Evolutionary conservation across 2,797 vertebrate genomes (phyloP).

Genomic region (Lagodon rhomboides): DNA sequence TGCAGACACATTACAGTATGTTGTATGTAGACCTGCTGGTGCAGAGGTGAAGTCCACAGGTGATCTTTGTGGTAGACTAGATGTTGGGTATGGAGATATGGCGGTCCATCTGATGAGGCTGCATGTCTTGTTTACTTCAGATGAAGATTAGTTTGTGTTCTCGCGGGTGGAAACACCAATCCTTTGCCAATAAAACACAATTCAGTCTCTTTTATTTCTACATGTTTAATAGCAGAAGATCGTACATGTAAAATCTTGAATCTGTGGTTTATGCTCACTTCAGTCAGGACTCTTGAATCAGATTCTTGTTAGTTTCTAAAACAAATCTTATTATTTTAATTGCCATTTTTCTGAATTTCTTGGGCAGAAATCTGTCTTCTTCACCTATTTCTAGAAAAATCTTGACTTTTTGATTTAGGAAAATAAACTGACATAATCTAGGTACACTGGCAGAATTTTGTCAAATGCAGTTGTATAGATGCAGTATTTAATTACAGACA

Average conservation of each 20-base stretch:
- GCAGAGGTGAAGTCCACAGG: background rate
- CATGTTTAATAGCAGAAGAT: background rate
- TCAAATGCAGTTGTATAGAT: background rate
- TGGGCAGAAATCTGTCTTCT: background rate
- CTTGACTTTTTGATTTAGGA: background rate
- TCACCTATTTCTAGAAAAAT: background rate
- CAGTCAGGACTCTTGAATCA: background rate
- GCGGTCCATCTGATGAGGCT: background rate
- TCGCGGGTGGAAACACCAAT: background rate
- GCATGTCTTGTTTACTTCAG: background rate
- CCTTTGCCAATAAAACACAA: background rate
- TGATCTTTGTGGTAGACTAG: background rate
- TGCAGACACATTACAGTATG: background rate
- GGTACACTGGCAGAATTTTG: background rate
- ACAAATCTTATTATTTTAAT: background rate
- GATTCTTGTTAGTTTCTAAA: background rate
- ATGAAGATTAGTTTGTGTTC: background rate
- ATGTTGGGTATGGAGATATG: background rate
- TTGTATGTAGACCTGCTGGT: background rate
- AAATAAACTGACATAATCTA: background rate
- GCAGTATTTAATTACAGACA: background rate
- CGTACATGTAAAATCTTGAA: background rate
- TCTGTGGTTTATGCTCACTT: background rate
- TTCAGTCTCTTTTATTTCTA: background rate
- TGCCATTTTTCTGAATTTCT: background rate